These are phyloP conservation scores for Stomatorhinus ivindoensis DNA, from an alignment of 2,113 vertebrate species.

Conservation along the genomic window DNA sequence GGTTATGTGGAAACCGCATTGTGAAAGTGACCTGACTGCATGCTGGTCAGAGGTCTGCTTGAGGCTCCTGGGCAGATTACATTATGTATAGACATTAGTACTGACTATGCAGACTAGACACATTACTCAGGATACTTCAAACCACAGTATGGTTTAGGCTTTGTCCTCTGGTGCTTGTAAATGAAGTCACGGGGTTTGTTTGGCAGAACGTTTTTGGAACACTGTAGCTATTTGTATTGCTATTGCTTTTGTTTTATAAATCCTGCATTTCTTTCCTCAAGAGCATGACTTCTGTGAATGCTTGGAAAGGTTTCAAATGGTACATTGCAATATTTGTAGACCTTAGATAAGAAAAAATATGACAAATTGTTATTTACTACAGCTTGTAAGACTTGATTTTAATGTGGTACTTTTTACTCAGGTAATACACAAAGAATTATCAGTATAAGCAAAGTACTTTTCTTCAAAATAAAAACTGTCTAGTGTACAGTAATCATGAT, in stretches of 20 bases:
- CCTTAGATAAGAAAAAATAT: neutral
- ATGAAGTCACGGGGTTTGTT: conserved; percentile 60
- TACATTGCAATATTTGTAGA: neutral
- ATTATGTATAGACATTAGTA: conserved; percentile 44
- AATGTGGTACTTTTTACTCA: neutral
- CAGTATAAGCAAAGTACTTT: neutral
- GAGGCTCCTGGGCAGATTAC: conserved; percentile 48
- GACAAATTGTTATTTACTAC: neutral
- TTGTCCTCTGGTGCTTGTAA: conserved; percentile 52
- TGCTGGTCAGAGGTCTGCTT: conserved; percentile 35
- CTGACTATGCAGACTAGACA: conserved; percentile 51
- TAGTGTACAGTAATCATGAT: neutral
- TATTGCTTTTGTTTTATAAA: conserved; percentile 35
- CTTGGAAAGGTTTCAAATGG: neutral
- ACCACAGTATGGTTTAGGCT: conserved; percentile 60
- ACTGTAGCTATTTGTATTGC: conserved; percentile 48
- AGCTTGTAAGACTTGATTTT: neutral
- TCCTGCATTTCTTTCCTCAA: neutral
- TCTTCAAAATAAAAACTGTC: neutral
- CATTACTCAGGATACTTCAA: conserved; percentile 52
- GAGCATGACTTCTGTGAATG: neutral
- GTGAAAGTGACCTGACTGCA: conserved; percentile 35
- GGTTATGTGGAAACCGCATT: conserved; percentile 43
- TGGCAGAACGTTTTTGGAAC: conserved; percentile 54
- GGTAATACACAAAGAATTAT: neutral